phyloP scores from a whole-genome alignment of 1,140 invertebrate species.

The Schlechtendalia chinensis region DNA sequence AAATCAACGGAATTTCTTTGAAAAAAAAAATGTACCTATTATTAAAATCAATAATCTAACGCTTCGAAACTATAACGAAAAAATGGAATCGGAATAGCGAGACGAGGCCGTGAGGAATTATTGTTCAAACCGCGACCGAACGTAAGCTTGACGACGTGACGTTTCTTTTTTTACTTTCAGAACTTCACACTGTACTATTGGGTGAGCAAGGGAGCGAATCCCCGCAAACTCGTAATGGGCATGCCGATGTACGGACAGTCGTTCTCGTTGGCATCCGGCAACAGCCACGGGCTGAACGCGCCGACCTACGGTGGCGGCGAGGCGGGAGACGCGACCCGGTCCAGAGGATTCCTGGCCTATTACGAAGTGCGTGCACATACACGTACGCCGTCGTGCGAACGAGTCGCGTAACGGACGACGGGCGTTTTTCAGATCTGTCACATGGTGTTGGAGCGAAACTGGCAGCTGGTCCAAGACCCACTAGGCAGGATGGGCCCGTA shows the following conservation, averaged over 20 bases:
- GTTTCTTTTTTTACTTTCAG: no score
- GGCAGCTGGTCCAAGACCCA: slow-evolving; percentile 67
- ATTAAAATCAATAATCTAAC: no score
- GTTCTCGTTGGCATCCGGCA: slow-evolving; percentile 69
- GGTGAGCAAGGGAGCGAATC: slow-evolving; percentile 73
- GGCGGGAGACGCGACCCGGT: slow-evolving; percentile 75
- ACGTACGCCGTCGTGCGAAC: no score
- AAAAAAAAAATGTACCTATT: no score
- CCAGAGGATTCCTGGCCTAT: slow-evolving; percentile 62
- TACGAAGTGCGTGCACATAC: slow-evolving; percentile 70
- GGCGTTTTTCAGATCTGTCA: slow-evolving; percentile 62
- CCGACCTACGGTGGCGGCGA: slow-evolving; percentile 72
- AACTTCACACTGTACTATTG: slow-evolving; percentile 81
- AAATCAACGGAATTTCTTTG: no score
- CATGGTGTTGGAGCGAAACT: slow-evolving; percentile 62
- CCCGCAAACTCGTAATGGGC: slow-evolving; percentile 74
- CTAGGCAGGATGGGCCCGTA: slow-evolving; percentile 70
- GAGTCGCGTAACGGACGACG: background rate
- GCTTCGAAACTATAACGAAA: no score
- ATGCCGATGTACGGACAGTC: slow-evolving; percentile 83
- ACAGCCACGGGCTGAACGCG: slow-evolving; percentile 66
- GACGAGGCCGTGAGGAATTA: no score
- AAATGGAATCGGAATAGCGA: no score
- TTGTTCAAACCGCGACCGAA: no score
- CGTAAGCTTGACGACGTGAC: no score